phyloP scores from a whole-genome alignment of 2,888 invertebrate genomes.

The Eucera pruinosa region DNA sequence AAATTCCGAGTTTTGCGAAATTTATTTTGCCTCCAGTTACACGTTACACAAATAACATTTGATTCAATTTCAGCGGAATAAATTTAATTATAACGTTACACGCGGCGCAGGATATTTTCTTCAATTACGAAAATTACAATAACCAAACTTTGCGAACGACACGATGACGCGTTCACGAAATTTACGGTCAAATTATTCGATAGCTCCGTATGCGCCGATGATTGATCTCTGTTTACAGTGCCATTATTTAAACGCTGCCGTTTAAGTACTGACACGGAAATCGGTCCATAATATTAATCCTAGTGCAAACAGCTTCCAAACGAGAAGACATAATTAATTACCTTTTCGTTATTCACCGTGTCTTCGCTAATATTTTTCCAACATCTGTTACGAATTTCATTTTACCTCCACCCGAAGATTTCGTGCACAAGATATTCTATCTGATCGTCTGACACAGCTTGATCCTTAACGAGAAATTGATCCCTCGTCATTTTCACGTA shows the following conservation, averaged over 20 bases:
- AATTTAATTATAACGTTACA: too few relatives aligned
- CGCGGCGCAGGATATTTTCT: too few relatives aligned
- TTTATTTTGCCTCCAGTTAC: too few relatives aligned
- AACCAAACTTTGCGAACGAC: background rate
- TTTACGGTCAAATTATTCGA: conserved; percentile 1
- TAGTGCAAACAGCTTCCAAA: background rate
- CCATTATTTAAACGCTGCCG: background rate
- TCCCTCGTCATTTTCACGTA: too few relatives aligned
- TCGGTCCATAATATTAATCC: background rate
- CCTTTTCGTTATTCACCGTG: background rate
- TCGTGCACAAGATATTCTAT: too few relatives aligned
- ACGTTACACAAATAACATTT: too few relatives aligned
- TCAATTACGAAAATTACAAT: background rate
- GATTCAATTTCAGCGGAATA: background rate
- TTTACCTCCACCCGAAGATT: background rate
- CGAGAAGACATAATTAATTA: background rate
- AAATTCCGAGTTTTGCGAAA: too few relatives aligned
- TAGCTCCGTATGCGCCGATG: background rate
- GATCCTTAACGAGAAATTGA: too few relatives aligned
- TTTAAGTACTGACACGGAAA: background rate
- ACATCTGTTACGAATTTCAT: background rate
- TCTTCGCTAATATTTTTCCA: background rate
- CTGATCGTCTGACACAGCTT: too few relatives aligned
- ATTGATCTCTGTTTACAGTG: conserved; percentile 6
- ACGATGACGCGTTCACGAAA: background rate